Evolutionary conservation across 2,797 vertebrate genomes (phyloP), one percentile per base, ranked within the genome.

Genomic region (Pipistrellus pygmaeus): DNA sequence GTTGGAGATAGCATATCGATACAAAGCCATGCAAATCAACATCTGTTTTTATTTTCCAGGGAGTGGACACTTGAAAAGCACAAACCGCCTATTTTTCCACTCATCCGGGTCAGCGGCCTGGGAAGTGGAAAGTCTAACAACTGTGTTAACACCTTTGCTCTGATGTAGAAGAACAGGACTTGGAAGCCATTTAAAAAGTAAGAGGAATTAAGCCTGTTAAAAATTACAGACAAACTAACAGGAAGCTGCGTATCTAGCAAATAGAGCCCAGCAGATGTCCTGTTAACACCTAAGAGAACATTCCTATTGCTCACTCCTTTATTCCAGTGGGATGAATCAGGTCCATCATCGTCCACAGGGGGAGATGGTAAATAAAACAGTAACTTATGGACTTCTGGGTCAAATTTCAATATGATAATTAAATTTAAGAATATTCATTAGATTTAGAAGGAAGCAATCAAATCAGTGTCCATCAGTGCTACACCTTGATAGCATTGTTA

Each of bases 1-100:
- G 98, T 98, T 98, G 98, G 98, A 97, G 98, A 97, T 97, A 98
- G 98, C 98, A 93, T 97, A 98, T 95, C 98, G 98, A 98, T 98
- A 98, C 94, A 96, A 97, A 98, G 98, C 97, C 97, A 81, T 97
- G 57, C 30, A 96, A 97, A 96, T 96, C 96, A 93, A 97, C 96
- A 97, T 95, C 97, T 96, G 96, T 97, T 98, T 98, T 97, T 97
- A 97, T 98, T 98, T 98, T 97, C 88, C 76, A 88, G 25, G 89
- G 94, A 93, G 97, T 88, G 96, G 85, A 97, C 85, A 97, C 51
- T 92, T 18, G 87, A 68, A 96, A 97, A 97, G 92, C 97, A 97
- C 86, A 90, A 93, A 78, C 32, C 0, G 10, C 38, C 92, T 55
- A 51, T 46, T 94, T 95, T 91, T 96, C 88, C 64, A 95, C 78